Evolutionary conservation across 2,888 invertebrate genomes (phyloP).

Genomic region (Spodoptera picta): DNA sequence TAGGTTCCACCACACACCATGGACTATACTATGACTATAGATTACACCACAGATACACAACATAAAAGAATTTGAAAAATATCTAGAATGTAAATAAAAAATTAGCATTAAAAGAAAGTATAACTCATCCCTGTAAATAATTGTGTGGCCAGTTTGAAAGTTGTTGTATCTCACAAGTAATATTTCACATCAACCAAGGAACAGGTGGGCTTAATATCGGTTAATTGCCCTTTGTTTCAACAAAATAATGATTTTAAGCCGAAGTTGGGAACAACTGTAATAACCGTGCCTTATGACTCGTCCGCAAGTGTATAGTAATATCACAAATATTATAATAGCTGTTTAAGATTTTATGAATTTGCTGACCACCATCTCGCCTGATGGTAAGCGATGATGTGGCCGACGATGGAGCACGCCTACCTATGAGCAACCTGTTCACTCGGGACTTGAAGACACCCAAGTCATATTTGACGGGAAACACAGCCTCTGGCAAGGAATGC

Average conservation of each 20-base stretch:
- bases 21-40: too few relatives aligned
- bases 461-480: too few relatives aligned
- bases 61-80: too few relatives aligned
- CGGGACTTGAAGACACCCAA: too few relatives aligned
- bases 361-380: too few relatives aligned
- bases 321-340: constrained; percentile 23
- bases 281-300: constrained; percentile 51
- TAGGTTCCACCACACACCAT: too few relatives aligned
- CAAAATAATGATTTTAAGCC: constrained; percentile 66
- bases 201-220: constrained; percentile 67
- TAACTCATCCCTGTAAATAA: constrained; percentile 24
- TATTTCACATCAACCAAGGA: constrained; percentile 62
- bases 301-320: constrained; percentile 33
- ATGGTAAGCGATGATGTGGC: too few relatives aligned
- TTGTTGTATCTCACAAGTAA: constrained; percentile 54
- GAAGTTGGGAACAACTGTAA: constrained; percentile 61
- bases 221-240: constrained; percentile 67
- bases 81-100: too few relatives aligned
- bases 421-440: too few relatives aligned
- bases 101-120: not conserved
- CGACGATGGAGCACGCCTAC: too few relatives aligned
- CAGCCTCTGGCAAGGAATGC: too few relatives aligned
- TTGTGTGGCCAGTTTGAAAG: constrained; percentile 45
- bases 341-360: not conserved
- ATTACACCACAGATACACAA: too few relatives aligned